Evolutionary conservation across 2,888 invertebrate genomes (phyloP).

Genomic region (Pachydiplax longipennis): DNA sequence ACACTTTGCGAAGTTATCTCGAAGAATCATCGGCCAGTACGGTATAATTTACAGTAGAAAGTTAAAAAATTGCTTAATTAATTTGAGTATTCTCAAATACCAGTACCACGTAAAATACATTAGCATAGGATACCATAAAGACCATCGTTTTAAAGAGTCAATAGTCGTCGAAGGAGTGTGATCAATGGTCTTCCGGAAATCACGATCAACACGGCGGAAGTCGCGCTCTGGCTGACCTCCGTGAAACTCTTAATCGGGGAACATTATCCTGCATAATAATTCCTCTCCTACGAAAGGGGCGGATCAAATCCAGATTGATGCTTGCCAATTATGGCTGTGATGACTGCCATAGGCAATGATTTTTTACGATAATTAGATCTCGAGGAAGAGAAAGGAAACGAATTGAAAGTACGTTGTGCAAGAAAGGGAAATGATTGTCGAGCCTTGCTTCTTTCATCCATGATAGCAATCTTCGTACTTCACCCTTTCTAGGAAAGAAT

Average conservation of each 20-base stretch:
- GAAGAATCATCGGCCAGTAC: too few relatives aligned
- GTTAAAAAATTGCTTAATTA: too few relatives aligned
- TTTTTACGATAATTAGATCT: not conserved
- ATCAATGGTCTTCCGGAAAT: slow-evolving; percentile 30
- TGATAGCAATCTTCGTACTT: not conserved
- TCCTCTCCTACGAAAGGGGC: not conserved
- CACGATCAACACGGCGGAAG: not conserved
- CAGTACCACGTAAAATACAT: too few relatives aligned
- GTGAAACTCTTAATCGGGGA: not conserved
- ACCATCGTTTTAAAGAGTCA: too few relatives aligned
- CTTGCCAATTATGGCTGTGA: not conserved
- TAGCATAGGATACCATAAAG: too few relatives aligned
- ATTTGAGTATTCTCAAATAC: too few relatives aligned
- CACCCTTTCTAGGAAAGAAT: not conserved
- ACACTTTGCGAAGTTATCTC: too few relatives aligned
- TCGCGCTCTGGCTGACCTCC: slow-evolving; percentile 7
- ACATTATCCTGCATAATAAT: not conserved
- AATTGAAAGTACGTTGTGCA: not conserved
- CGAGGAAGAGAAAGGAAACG: not conserved
- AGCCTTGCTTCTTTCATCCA: not conserved
- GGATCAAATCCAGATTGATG: not conserved
- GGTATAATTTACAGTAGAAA: too few relatives aligned
- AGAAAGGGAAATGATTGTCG: not conserved
- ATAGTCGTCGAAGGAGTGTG: not conserved
- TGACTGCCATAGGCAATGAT: too few relatives aligned